These are phyloP conservation scores for Cuniculus paca DNA, from an alignment of 2,797 vertebrate genomes.

Conservation along the genomic window DNA sequence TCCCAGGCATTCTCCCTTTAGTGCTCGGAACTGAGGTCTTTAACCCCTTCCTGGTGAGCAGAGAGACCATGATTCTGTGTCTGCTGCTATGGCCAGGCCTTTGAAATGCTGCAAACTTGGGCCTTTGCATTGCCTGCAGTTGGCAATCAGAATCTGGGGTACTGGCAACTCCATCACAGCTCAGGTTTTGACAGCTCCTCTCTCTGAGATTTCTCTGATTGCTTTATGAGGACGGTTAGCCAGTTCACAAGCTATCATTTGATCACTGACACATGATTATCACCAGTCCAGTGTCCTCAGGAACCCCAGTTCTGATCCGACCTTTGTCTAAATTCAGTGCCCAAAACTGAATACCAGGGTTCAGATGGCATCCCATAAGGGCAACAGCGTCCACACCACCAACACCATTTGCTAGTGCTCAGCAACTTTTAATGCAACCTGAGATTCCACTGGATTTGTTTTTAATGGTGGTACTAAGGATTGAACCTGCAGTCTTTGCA, in stretches of 20 bases:
- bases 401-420: accelerated
- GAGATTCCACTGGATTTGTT: background rate
- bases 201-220: background rate
- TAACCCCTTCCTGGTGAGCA: background rate
- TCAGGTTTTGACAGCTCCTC: too few species aligned
- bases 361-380: background rate
- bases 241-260: background rate
- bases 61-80: background rate
- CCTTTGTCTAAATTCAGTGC: background rate
- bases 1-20: too few species aligned
- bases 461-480: background rate
- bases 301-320: background rate
- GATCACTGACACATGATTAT: background rate
- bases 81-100: background rate
- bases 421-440: background rate
- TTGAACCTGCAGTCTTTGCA: background rate
- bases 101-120: background rate
- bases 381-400: background rate
- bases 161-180: background rate
- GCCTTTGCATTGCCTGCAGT: background rate
- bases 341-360: background rate
- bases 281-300: too few species aligned
- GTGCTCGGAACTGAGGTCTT: too few species aligned
- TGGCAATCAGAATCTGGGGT: background rate
- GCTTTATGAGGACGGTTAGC: background rate